Evolutionary conservation across 1,140 invertebrate genomes (phyloP), one percentile per base, ranked within the genome.

Genomic region (Kradibia gibbosae): DNA sequence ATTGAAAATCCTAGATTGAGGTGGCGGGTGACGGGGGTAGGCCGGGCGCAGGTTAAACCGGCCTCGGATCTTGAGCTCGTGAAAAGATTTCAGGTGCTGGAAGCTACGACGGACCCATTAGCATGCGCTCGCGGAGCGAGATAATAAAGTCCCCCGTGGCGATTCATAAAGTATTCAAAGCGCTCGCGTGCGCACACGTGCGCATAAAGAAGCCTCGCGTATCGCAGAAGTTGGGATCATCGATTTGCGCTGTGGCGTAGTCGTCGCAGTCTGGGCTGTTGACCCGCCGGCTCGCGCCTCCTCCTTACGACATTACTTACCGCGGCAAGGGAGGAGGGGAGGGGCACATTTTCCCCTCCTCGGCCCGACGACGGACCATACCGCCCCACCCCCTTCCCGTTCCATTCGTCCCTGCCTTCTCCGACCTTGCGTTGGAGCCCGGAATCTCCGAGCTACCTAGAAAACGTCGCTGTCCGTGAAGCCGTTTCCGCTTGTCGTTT

Each of bases 401-500:
- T 55, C 28, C 71, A 34, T 60, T 34, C 11, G 80, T 76, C 75
- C 45, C 57, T 81, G 82, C 83, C 81, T 53, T 20, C 22, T 53
- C 50, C 50, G 50, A 11, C 15, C 15, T 3, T 53, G 20, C 82
- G 82, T 83, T 84, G 83, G 82, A 65, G 65, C 67, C 83, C 81
- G 74, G 65, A 80, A 83, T 84, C 81, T 83, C 75, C 65, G 22
- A 34, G 31, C 31, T 17, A 17, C 39, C 3, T 82, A 78, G 10
- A n/a, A 48, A 11, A 42, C 39, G 39, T 11, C 67, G 42, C 45
- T 45, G 45, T 15, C 39, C 34, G 72, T 85, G 84, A 81, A 83
- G 87, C 83, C 87, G 84, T 89, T 89, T 91, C 89, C 89, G 88
- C 74, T 85, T 89, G 87, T 89, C 89, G 88, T 90, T 90, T 86